A percentile compares a stretch with the other conserved stretches of the same genome.
Evolutionary conservation across 2,797 vertebrate species (phyloP).

Genomic region (Myotis myotis): DNA sequence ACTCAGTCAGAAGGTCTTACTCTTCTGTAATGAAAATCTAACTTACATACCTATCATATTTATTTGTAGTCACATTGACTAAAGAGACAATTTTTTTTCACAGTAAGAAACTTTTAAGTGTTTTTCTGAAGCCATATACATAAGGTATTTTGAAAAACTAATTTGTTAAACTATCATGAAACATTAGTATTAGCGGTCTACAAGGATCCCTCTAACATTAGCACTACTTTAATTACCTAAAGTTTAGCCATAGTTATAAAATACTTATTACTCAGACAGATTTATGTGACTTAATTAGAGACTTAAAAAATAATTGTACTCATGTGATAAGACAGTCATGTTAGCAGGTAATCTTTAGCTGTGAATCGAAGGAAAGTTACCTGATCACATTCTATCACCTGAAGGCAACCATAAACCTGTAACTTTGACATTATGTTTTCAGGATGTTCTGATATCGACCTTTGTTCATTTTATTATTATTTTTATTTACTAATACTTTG

Average conservation of each 20-base stretch:
- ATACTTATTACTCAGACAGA: conserved; percentile 31
- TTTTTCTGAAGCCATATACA: conserved; percentile 21
- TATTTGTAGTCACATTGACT: not conserved
- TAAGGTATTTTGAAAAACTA: not conserved
- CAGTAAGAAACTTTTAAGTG: not conserved
- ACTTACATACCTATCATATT: conserved; percentile 69
- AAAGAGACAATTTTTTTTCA: not conserved
- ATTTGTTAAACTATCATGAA: not conserved
- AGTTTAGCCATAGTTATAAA: conserved; percentile 36
- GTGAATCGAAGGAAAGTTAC: conserved; percentile 57
- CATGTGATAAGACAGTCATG: conserved; percentile 44
- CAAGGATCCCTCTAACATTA: not conserved
- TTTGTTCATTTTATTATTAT: conserved; percentile 50
- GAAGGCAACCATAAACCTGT: not conserved
- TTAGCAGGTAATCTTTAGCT: conserved; percentile 22
- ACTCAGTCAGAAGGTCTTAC: too few relatives aligned
- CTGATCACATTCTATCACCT: not conserved
- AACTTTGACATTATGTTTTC: not conserved
- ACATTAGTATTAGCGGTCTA: not conserved
- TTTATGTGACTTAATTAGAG: conserved; percentile 32
- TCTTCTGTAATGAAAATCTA: conserved; percentile 75
- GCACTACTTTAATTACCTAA: conserved; percentile 22
- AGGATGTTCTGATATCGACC: not conserved
- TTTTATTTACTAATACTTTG: conserved; percentile 52
- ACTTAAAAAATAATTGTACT: conserved; percentile 26